Percentiles rank a stretch among this genome's conserved stretches.
Conservation (phyloP, 2,888 invertebrate species). For the Galerucella calmariensis region DNA sequence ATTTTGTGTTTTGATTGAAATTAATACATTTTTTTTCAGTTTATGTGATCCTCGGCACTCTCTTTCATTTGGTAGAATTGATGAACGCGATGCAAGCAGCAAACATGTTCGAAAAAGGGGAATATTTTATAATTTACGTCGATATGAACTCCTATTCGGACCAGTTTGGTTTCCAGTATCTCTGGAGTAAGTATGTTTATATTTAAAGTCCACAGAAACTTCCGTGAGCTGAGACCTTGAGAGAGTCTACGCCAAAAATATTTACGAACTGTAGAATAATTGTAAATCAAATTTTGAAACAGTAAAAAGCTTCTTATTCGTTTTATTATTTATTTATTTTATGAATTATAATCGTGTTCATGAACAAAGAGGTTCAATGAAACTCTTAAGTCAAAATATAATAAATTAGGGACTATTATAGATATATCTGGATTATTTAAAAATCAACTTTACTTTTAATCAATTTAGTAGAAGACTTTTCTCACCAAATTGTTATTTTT, state of each 20-base stretch:
- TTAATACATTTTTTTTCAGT: constrained; percentile 71
- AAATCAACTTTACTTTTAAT: background rate
- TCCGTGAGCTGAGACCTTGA: too few relatives aligned
- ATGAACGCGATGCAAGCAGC: constrained; percentile 92
- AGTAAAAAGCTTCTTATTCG: too few relatives aligned
- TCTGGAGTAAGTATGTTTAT: constrained; percentile 72
- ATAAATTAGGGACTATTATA: too few relatives aligned
- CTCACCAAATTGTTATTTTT: constrained; percentile 42
- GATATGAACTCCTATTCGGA: constrained; percentile 90
- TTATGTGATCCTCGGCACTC: constrained; percentile 92
- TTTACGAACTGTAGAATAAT: too few relatives aligned
- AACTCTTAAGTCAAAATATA: too few relatives aligned
- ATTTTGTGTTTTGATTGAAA: background rate
- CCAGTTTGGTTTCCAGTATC: constrained; percentile 79
- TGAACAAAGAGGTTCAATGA: too few relatives aligned
- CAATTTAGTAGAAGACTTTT: background rate
- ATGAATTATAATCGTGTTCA: too few relatives aligned
- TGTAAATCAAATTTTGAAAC: too few relatives aligned
- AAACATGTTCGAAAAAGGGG: constrained; percentile 88
- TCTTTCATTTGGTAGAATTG: constrained; percentile 87
- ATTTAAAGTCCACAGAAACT: too few relatives aligned
- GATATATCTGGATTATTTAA: too few relatives aligned
- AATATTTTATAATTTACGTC: constrained; percentile 95
- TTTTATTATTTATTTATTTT: too few relatives aligned
- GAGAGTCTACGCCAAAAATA: too few relatives aligned